A percentile compares a stretch with the other conserved stretches of the same genome.
phyloP scores from a whole-genome alignment of 2,888 invertebrate genomes.

The Eupithecia pulchellata region DNA sequence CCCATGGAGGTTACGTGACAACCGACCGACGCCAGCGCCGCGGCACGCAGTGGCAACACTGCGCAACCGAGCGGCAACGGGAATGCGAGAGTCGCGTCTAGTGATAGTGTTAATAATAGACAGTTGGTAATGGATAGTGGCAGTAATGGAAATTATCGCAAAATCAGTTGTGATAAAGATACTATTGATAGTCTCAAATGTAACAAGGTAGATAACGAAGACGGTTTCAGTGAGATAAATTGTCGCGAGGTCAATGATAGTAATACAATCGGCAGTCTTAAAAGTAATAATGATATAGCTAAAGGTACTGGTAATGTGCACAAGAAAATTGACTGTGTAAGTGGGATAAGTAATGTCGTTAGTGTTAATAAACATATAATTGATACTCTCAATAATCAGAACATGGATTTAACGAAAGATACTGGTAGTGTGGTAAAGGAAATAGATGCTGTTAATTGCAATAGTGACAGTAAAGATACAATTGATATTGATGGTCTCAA shows the following conservation, averaged over 20 bases:
- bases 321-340: not conserved
- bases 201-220: not conserved
- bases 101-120: conserved; percentile 6
- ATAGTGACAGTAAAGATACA: not conserved
- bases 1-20: conserved; percentile 84
- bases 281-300: not conserved
- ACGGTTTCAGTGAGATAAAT: not conserved
- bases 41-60: conserved; percentile 16
- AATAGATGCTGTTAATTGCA: not conserved
- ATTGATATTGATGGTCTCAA: not conserved
- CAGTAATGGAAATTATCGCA: not conserved
- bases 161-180: not conserved
- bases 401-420: not conserved
- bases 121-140: not conserved
- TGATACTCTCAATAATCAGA: not conserved
- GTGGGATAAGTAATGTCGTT: not conserved
- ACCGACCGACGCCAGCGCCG: conserved; percentile 39
- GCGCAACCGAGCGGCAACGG: not conserved
- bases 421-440: not conserved
- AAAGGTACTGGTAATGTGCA: conserved; percentile 1
- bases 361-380: not conserved
- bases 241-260: not conserved
- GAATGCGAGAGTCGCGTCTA: not conserved
- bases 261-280: not conserved
- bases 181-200: not conserved